These are phyloP conservation scores for Bradypodion ventrale DNA, from an alignment of 2,797 vertebrate species.

Conservation along the genomic window DNA sequence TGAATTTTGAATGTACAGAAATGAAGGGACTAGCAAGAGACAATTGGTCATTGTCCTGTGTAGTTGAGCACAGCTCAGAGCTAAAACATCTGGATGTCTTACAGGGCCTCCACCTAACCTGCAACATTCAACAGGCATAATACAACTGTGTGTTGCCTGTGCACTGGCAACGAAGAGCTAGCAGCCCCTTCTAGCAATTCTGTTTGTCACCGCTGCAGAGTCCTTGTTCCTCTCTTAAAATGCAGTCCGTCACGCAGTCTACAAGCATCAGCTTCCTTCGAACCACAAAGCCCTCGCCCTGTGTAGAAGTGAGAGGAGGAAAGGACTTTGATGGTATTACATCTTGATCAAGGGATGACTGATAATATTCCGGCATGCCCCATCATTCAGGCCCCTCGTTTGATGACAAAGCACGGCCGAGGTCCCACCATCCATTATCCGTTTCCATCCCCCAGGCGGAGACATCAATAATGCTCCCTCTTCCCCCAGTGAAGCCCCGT, in stretches of 20 bases:
- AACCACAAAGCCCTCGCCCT: background rate
- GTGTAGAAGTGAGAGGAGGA: slow-evolving; percentile 55
- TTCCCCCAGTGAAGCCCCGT: slow-evolving; percentile 63
- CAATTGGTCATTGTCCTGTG: no score
- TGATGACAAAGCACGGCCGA: slow-evolving; percentile 90
- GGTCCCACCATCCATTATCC: slow-evolving; percentile 87
- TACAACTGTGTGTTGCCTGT: no score
- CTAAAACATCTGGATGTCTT: background rate
- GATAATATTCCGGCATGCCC: slow-evolving; percentile 87
- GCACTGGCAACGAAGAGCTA: background rate
- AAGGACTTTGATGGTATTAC: slow-evolving; percentile 80
- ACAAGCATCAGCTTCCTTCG: background rate
- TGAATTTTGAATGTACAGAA: no score
- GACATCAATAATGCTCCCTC: slow-evolving; percentile 92
- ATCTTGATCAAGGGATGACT: slow-evolving; percentile 99
- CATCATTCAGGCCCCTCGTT: slow-evolving; percentile 97
- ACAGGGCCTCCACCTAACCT: no score
- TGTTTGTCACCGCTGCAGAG: background rate
- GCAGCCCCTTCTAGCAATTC: no score
- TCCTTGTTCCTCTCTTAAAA: background rate
- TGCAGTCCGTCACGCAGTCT: background rate
- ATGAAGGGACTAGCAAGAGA: no score
- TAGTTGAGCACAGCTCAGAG: background rate
- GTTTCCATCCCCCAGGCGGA: slow-evolving; percentile 87
- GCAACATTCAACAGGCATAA: no score